Percentiles rank a stretch among this genome's conserved stretches.
Conservation (phyloP, 2,797 vertebrate genomes). For the Hypotaenidia okinawae region DNA sequence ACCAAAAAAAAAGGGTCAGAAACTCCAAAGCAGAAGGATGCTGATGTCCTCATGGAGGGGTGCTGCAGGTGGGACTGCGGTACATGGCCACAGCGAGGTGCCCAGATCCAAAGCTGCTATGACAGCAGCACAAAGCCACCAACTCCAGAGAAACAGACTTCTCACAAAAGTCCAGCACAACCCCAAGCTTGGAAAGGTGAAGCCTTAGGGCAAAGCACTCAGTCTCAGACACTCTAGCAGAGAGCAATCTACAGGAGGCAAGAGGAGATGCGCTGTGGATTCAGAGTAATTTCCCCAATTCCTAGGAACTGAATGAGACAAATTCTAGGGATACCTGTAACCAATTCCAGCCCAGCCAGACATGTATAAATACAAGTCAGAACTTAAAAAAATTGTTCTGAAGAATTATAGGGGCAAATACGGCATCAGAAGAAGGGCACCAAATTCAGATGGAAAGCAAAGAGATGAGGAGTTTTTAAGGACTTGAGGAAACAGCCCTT, state of each 20-base stretch:
- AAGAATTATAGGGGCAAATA: background rate
- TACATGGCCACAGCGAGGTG: background rate
- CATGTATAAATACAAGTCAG: background rate
- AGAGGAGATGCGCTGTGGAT: background rate
- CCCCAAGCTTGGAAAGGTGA: background rate
- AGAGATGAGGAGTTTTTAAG: background rate
- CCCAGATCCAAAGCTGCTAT: background rate
- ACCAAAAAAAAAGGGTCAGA: background rate
- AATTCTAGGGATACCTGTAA: background rate
- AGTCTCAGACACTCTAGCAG: background rate
- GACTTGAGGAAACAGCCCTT: background rate
- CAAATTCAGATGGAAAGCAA: background rate
- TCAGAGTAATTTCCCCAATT: background rate
- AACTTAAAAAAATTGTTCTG: background rate
- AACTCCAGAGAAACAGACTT: background rate
- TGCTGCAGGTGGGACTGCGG: background rate
- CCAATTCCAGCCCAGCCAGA: background rate
- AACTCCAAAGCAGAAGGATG: background rate
- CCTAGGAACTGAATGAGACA: background rate
- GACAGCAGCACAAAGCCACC: background rate
- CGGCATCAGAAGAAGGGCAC: background rate
- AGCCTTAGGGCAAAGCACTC: background rate
- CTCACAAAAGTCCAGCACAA: background rate
- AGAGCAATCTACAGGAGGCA: background rate
- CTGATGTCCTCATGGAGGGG: fast-evolving